Conservation (phyloP, 2,113 vertebrate genomes). For the Cyanistes caeruleus region DNA sequence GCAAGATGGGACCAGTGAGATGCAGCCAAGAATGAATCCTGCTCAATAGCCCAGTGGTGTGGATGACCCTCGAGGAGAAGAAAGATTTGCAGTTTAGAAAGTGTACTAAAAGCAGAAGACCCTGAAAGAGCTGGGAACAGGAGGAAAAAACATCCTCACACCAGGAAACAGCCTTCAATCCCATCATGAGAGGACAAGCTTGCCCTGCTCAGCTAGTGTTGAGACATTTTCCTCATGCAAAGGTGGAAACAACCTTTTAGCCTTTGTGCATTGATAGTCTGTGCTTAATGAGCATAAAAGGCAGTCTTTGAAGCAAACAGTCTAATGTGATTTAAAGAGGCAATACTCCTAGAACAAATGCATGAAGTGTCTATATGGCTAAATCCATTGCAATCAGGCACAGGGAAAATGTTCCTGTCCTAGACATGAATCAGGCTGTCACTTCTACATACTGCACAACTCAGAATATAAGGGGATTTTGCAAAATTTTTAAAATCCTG, state of each 20-base stretch:
- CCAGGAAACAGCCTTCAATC: background rate
- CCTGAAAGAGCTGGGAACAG: background rate
- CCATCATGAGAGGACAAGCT: background rate
- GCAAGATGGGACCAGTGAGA: background rate
- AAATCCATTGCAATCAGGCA: slow-evolving; percentile 44
- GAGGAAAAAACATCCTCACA: background rate
- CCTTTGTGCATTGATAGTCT: background rate
- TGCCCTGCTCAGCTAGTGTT: background rate
- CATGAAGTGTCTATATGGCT: slow-evolving; percentile 10
- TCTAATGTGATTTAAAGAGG: slow-evolving; percentile 3
- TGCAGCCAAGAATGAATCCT: background rate
- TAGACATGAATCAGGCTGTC: background rate
- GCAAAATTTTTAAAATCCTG: background rate
- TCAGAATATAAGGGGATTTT: background rate
- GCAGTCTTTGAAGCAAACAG: background rate
- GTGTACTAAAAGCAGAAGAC: rapidly evolving
- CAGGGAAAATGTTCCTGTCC: background rate
- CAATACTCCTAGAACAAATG: background rate
- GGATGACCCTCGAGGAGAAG: background rate
- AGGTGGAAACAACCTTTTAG: background rate
- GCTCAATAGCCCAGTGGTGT: background rate
- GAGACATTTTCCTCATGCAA: background rate
- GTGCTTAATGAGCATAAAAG: background rate
- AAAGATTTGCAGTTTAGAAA: background rate
- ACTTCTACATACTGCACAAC: background rate